These are phyloP conservation scores for Euclidia mi DNA, from an alignment of 2,888 invertebrate species.

Conservation along the genomic window DNA sequence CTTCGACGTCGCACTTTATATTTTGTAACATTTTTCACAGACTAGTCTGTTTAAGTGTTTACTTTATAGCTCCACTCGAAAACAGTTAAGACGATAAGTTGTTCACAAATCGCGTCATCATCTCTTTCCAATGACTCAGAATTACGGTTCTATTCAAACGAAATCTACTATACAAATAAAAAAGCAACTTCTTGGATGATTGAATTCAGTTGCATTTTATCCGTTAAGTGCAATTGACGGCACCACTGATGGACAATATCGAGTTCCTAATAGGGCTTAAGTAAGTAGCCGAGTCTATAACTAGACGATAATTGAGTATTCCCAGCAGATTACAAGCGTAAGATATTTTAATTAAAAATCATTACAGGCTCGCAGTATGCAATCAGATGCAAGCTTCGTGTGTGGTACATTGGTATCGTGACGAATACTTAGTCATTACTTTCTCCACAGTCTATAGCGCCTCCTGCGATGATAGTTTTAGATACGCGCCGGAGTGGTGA, in stretches of 20 bases:
- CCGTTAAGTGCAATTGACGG: constrained; percentile 30
- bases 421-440: constrained; percentile 79
- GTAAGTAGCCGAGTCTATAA: constrained; percentile 38
- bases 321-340: constrained; percentile 38
- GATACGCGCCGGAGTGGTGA: constrained; percentile 67
- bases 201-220: constrained; percentile 33
- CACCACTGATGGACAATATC: constrained; percentile 28
- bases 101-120: constrained; percentile 35
- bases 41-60: constrained; percentile 58
- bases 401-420: constrained; percentile 76
- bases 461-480: constrained; percentile 74
- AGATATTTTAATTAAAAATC: constrained; percentile 47
- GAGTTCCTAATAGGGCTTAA: constrained; percentile 28
- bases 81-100: constrained; percentile 35
- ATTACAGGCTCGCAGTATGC: constrained; percentile 53
- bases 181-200: background rate
- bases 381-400: constrained; percentile 74
- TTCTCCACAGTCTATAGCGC: constrained; percentile 76
- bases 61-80: constrained; percentile 54
- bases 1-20: constrained; percentile 83
- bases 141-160: constrained; percentile 18
- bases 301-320: constrained; percentile 51
- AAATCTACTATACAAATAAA: constrained; percentile 16
- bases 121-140: constrained; percentile 34
- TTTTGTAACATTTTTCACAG: constrained; percentile 82